These are phyloP conservation scores for Triops longicaudatus DNA, from an alignment of 1,140 invertebrate genomes.

Conservation along the genomic window DNA sequence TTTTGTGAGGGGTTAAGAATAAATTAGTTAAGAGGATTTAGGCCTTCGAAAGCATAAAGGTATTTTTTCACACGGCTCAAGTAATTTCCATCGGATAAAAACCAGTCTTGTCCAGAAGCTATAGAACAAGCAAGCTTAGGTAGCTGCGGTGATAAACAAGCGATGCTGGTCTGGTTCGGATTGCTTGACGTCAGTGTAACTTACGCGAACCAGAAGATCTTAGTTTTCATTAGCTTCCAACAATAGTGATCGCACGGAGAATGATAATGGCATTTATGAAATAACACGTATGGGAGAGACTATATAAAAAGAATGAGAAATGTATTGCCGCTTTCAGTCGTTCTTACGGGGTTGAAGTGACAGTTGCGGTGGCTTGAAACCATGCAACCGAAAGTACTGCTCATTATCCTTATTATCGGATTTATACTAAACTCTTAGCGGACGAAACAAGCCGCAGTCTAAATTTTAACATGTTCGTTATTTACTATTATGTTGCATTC, in stretches of 20 bases:
- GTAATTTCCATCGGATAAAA: neutral
- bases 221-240: neutral
- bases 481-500: no score
- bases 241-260: neutral
- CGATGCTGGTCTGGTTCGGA: neutral
- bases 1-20: no score
- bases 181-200: constrained; percentile 11
- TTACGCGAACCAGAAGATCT: neutral
- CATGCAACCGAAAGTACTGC: neutral
- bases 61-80: neutral
- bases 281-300: neutral
- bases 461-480: no score
- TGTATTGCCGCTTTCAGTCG: neutral
- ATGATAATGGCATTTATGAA: neutral
- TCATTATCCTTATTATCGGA: neutral
- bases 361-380: neutral
- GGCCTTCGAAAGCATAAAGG: neutral
- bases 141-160: neutral
- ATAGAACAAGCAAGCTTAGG: neutral
- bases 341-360: neutral
- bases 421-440: no score
- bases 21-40: neutral
- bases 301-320: neutral
- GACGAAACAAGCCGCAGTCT: no score
- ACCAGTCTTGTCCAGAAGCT: neutral